Percentiles rank a stretch among this genome's conserved stretches.
These are phyloP conservation scores for Stigmatopora nigra DNA, from an alignment of 2,113 vertebrate genomes.

Conservation along the genomic window DNA sequence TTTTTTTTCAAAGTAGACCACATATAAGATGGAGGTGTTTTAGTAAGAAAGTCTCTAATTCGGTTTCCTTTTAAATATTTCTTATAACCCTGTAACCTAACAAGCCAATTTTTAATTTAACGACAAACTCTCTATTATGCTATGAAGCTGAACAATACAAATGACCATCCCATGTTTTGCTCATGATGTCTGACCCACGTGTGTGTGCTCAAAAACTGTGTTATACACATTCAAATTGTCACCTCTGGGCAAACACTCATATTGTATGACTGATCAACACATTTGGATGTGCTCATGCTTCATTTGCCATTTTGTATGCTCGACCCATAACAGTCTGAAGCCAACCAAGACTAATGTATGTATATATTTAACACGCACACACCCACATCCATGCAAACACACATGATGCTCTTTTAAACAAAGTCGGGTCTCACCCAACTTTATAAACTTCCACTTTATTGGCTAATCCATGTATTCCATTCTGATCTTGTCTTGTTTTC, in stretches of 20 bases:
- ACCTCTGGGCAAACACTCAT: constrained; percentile 26
- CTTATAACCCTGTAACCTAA: not conserved
- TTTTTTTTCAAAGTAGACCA: too few relatives aligned
- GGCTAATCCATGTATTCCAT: not conserved
- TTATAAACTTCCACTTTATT: not conserved
- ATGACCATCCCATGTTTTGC: not conserved
- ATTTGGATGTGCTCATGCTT: constrained; percentile 22
- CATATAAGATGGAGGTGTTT: too few relatives aligned
- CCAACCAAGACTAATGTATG: constrained; percentile 19
- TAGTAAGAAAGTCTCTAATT: not conserved
- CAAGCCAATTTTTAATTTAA: not conserved
- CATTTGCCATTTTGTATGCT: constrained; percentile 17
- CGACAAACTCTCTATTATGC: not conserved
- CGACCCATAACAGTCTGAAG: constrained; percentile 27
- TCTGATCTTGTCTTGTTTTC: not conserved
- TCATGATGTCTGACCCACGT: not conserved
- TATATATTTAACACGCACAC: not conserved
- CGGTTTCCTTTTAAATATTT: not conserved
- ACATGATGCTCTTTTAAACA: not conserved
- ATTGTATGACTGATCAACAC: constrained; percentile 19
- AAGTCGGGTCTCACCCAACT: not conserved
- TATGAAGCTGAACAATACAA: not conserved
- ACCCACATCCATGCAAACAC: not conserved
- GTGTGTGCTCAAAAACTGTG: not conserved
- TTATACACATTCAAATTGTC: constrained; percentile 7